Conservation (phyloP, 2,113 vertebrate genomes). For the Dolichallabes microphthalmus region DNA sequence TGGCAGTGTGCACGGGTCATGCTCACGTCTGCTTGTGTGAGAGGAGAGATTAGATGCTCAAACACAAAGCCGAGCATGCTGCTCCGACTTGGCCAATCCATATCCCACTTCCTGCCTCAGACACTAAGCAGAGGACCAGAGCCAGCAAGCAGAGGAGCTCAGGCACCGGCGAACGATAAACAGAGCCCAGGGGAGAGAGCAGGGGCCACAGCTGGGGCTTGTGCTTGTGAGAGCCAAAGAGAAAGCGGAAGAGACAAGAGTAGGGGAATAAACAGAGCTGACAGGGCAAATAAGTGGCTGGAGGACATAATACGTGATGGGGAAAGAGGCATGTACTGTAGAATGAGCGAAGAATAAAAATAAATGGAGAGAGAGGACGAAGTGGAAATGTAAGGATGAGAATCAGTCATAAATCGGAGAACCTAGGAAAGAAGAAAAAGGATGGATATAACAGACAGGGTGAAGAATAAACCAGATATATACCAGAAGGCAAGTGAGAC, state of each 20-base stretch:
- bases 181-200: constrained; percentile 34
- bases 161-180: constrained; percentile 42
- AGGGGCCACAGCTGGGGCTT: constrained; percentile 40
- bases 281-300: constrained; percentile 31
- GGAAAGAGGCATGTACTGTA: constrained; percentile 10
- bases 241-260: constrained; percentile 23
- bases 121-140: constrained; percentile 42
- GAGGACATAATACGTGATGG: constrained; percentile 21
- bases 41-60: constrained; percentile 38
- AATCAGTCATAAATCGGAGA: neutral
- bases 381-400: constrained; percentile 25
- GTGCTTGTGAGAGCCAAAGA: constrained; percentile 5
- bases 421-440: neutral
- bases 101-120: constrained; percentile 43
- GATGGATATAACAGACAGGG: neutral
- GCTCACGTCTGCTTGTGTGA: constrained; percentile 18
- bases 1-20: constrained; percentile 15
- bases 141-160: constrained; percentile 19
- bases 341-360: constrained; percentile 39
- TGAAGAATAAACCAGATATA: constrained; percentile 16
- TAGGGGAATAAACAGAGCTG: constrained; percentile 39
- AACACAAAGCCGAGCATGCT: constrained; percentile 27
- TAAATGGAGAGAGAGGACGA: constrained; percentile 25
- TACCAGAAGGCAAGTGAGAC: constrained; percentile 26
- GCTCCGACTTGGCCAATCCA: constrained; percentile 15